A percentile compares a stretch with the other conserved stretches of the same genome.
Conservation (phyloP, 2,113 vertebrate genomes). For the Penelope pileata region DNA sequence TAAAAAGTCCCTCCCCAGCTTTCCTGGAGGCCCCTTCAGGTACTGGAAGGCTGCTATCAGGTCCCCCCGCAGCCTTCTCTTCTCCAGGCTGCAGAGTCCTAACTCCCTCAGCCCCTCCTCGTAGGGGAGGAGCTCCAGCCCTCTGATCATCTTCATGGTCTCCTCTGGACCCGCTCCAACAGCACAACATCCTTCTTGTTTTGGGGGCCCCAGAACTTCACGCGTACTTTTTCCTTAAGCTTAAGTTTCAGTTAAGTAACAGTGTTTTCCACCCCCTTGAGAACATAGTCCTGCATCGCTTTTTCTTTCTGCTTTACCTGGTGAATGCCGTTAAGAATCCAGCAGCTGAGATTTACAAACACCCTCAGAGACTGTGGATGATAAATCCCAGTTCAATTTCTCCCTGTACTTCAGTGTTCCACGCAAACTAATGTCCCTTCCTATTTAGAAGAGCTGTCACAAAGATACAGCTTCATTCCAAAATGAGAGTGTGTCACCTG, state of each 20-base stretch:
- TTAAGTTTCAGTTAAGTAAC: background rate
- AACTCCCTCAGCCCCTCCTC: too few relatives aligned
- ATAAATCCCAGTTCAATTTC: background rate
- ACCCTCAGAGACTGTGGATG: background rate
- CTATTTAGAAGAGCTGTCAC: background rate
- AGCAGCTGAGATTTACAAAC: background rate
- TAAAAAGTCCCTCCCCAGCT: too few relatives aligned
- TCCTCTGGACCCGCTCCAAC: too few relatives aligned
- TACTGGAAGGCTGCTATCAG: too few relatives aligned
- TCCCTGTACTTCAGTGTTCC: background rate
- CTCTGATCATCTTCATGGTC: too few relatives aligned
- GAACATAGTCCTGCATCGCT: background rate
- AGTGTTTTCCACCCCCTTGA: background rate
- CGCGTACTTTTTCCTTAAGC: fast-evolving
- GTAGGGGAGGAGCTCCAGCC: too few relatives aligned
- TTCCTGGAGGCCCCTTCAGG: too few relatives aligned
- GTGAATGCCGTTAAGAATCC: background rate
- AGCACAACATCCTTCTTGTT: too few relatives aligned
- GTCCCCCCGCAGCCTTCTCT: too few relatives aligned
- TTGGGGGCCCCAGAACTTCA: too few relatives aligned
- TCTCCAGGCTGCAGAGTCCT: too few relatives aligned
- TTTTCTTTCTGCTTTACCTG: background rate
- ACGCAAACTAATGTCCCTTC: background rate
- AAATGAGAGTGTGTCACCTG: background rate
- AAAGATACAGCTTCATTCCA: background rate